Conservation (phyloP, 2,888 invertebrate species). For the Drosophila suboccidentalis region DNA sequence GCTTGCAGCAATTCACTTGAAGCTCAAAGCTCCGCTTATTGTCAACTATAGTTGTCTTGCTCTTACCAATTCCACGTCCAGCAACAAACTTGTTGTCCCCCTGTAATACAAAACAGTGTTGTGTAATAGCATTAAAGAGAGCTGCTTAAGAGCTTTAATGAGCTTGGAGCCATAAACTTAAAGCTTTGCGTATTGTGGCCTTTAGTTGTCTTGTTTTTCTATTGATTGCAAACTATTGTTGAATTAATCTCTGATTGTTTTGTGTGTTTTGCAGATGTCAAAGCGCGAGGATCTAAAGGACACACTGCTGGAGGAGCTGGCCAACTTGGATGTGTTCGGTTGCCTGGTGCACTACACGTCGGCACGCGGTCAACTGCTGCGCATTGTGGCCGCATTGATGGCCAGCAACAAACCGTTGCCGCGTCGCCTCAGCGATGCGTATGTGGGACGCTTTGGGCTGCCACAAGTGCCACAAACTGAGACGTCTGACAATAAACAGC, state of each 20-base stretch:
- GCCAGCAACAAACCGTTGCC: constrained; percentile 80
- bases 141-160: neutral
- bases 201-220: no score
- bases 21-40: neutral
- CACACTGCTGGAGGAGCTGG: constrained; percentile 83
- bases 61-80: no score
- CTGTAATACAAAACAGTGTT: neutral
- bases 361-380: constrained; percentile 83
- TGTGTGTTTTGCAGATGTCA: constrained; percentile 78
- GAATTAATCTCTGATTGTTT: neutral
- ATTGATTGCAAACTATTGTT: neutral
- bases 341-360: constrained; percentile 82
- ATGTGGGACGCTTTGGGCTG: constrained; percentile 34
- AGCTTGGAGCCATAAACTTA: neutral
- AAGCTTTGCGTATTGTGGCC: neutral
- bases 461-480: constrained; percentile 2
- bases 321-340: constrained; percentile 82
- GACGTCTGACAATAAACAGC: neutral
- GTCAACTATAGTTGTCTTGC: neutral
- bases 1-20: neutral
- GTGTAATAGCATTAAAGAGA: neutral
- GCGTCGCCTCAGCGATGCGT: constrained; percentile 74
- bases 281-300: constrained; percentile 75
- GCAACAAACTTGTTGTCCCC: neutral
- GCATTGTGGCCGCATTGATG: constrained; percentile 81